Evolutionary conservation across 2,888 invertebrate species (phyloP).

Genomic region (Cataglyphis livida): DNA sequence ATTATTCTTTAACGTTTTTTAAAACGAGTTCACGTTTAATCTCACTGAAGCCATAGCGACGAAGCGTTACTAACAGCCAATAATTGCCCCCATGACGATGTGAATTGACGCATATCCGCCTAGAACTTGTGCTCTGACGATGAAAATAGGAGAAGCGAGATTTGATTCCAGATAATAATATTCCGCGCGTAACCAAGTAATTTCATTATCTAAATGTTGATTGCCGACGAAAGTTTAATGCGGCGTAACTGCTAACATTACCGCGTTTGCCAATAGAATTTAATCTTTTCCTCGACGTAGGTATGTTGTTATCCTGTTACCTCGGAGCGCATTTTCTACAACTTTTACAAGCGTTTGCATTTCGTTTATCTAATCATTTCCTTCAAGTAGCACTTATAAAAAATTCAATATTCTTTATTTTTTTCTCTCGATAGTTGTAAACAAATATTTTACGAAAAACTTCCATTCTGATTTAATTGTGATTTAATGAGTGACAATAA

Average conservation of each 20-base stretch:
- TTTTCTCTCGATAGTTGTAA: not conserved
- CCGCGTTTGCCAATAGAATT: slow-evolving; percentile 48
- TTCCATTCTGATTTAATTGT: not conserved
- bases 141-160: slow-evolving; percentile 57
- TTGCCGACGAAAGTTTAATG: slow-evolving; percentile 58
- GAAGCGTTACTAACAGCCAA: slow-evolving; percentile 71
- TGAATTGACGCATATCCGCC: slow-evolving; percentile 72
- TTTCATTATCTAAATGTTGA: slow-evolving; percentile 70
- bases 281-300: slow-evolving; percentile 45
- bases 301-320: slow-evolving; percentile 45
- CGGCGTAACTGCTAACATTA: slow-evolving; percentile 49
- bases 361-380: slow-evolving; percentile 43
- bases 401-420: slow-evolving; percentile 28
- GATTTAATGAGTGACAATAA: not conserved
- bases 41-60: slow-evolving; percentile 60
- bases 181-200: slow-evolving; percentile 63
- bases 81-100: slow-evolving; percentile 69
- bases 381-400: slow-evolving; percentile 9
- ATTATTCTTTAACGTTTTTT: slow-evolving; percentile 29
- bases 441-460: not conserved
- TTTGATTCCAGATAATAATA: slow-evolving; percentile 72
- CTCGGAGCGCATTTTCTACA: slow-evolving; percentile 27
- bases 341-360: slow-evolving; percentile 22
- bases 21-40: slow-evolving; percentile 65
- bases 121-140: slow-evolving; percentile 57